Evolutionary conservation across 2,888 invertebrate genomes (phyloP), one percentile per base, ranked within the genome.

Genomic region (Cecidostiba fungosa): DNA sequence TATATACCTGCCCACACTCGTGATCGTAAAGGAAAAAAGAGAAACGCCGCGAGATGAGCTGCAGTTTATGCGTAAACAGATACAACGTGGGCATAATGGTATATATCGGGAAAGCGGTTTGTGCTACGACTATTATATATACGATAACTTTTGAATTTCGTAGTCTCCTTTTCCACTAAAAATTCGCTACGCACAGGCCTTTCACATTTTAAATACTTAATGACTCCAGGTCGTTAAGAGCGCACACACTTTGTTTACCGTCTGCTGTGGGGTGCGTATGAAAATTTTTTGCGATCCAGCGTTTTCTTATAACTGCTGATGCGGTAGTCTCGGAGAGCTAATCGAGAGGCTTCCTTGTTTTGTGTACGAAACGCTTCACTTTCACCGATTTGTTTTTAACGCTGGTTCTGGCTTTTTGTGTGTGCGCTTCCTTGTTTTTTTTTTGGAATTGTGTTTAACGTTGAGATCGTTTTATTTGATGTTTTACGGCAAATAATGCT

Each of bases 141-240:
- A 12, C 12, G 43, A 43, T 12, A n/a, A 43, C 43, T 43, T 47
- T 47, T 50, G 50, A 16, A 16, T 19, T 50, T 16, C n/a, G 54
- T 59, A n/a, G n/a, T 59, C n/a, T 59, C 54, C 8, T n/a, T 59
- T 59, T 59, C n/a, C 23, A 59, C n/a, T 23, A 2, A 8, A n/a
- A 8, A n/a, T 59, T 59, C 8, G n/a, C 23, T n/a, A 8, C n/a
- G 1, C 54, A 12, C n/a, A 14, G 10, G 6, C n/a, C 12, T 66
- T 29, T 26, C n/a, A 26, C 26, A 26, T 69, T 82, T 77, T 82
- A 19, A 77, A 82, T 32, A 72, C 59, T n/a, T 83, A 77, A 77
- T 72, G 39, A 72, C 70, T 23, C n/a, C 19, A 83, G 70, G 72
- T 83, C 32, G 69, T n/a, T 59, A 19, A 70, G 29, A 26, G 36